These are phyloP conservation scores for Rhabdomys dilectus DNA, from an alignment of 2,113 vertebrate genomes.

Conservation along the genomic window DNA sequence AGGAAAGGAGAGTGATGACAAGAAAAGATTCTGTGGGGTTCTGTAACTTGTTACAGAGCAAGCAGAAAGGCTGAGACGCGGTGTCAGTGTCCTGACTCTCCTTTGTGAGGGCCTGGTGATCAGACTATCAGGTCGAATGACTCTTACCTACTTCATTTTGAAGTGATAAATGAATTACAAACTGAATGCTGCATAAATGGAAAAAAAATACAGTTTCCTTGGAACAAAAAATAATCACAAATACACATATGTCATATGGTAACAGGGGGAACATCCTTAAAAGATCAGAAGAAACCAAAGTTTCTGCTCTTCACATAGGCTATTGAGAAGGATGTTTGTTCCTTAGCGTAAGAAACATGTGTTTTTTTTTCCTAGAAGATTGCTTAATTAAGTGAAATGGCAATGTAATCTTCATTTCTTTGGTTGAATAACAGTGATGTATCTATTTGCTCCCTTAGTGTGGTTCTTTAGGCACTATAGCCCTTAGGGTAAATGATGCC, in stretches of 20 bases:
- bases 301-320: neutral
- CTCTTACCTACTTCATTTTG: conserved; percentile 45
- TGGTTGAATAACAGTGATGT: conserved; percentile 83
- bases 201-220: neutral
- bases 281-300: neutral
- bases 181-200: neutral
- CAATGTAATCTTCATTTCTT: conserved; percentile 83
- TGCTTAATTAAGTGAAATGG: conserved; percentile 75
- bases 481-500: neutral
- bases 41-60: neutral
- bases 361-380: neutral
- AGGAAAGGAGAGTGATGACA: conserved; percentile 16
- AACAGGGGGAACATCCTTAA: neutral
- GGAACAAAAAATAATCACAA: conserved; percentile 17
- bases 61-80: neutral
- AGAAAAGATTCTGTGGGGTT: neutral
- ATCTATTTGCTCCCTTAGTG: conserved; percentile 75
- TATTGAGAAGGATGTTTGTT: neutral
- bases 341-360: neutral
- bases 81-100: neutral
- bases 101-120: neutral
- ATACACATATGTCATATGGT: neutral
- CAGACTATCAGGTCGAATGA: conserved; percentile 42
- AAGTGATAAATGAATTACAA: conserved; percentile 45
- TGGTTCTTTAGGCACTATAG: neutral